Evolutionary conservation across 2,113 vertebrate species (phyloP).

Genomic region (Leptobrachium ailaonicum): DNA sequence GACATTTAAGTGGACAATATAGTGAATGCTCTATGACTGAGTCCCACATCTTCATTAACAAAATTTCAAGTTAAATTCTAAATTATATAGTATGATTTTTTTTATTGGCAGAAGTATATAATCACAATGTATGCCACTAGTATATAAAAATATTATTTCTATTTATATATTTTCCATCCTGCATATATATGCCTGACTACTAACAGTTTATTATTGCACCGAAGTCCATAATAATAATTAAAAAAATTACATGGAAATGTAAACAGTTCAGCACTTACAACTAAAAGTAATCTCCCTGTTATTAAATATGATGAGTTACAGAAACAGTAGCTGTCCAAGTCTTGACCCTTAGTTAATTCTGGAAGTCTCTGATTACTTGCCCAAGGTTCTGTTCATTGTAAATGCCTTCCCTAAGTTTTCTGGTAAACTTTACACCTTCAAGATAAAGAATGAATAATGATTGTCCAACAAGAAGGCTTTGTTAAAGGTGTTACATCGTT

Average conservation of each 20-base stretch:
- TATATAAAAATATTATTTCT: too few species aligned
- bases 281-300: constrained; percentile 22
- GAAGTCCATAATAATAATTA: constrained; percentile 11
- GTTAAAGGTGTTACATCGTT: neutral
- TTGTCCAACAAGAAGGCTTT: neutral
- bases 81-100: too few species aligned
- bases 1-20: too few species aligned
- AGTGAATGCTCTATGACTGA: too few species aligned
- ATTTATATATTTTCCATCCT: constrained; percentile 8
- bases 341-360: constrained; percentile 33
- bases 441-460: constrained; percentile 30
- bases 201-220: constrained; percentile 36
- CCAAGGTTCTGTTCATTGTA: constrained; percentile 41
- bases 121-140: too few species aligned
- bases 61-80: too few species aligned
- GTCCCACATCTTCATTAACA: too few species aligned
- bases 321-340: constrained; percentile 47
- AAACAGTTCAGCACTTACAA: constrained; percentile 40
- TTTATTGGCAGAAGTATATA: too few species aligned
- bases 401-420: constrained; percentile 27
- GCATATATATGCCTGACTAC: constrained; percentile 30
- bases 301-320: constrained; percentile 48
- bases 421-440: constrained; percentile 29
- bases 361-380: constrained; percentile 45
- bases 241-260: constrained; percentile 25